Conservation (phyloP, 2,888 invertebrate species). For the Sminthurinus aureus region DNA sequence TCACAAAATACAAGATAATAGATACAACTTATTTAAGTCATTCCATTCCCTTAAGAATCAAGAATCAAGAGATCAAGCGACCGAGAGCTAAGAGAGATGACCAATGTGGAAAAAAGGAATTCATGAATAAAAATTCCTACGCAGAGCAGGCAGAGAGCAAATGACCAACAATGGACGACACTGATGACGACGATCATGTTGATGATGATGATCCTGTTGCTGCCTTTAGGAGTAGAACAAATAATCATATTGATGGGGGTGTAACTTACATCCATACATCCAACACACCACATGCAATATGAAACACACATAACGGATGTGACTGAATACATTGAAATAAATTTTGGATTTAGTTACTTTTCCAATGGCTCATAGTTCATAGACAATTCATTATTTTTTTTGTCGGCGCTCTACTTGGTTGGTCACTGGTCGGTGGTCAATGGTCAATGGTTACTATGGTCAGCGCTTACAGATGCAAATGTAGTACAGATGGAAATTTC, state of each 20-base stretch:
- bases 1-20: no score
- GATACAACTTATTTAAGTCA: no score
- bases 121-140: conserved; percentile 11
- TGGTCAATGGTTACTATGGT: no score
- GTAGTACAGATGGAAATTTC: no score
- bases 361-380: background rate
- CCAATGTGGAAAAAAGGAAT: background rate
- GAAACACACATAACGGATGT: conserved; percentile 26
- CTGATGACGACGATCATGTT: background rate
- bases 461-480: no score
- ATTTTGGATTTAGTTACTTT: background rate
- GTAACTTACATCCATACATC: conserved; percentile 18
- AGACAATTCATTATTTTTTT: no score
- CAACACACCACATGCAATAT: no score
- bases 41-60: no score
- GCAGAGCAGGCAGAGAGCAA: background rate
- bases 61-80: background rate
- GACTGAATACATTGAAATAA: background rate
- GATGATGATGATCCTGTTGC: conserved; percentile 49
- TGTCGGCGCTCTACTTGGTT: no score
- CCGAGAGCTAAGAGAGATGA: background rate
- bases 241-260: conserved; percentile 41
- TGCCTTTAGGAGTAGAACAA: conserved; percentile 56
- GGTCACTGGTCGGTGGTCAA: no score
- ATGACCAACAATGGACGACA: background rate